Base-by-base conservation (phyloP, 2,113 vertebrate species). In the Hymenochirus boettgeri region DNA sequence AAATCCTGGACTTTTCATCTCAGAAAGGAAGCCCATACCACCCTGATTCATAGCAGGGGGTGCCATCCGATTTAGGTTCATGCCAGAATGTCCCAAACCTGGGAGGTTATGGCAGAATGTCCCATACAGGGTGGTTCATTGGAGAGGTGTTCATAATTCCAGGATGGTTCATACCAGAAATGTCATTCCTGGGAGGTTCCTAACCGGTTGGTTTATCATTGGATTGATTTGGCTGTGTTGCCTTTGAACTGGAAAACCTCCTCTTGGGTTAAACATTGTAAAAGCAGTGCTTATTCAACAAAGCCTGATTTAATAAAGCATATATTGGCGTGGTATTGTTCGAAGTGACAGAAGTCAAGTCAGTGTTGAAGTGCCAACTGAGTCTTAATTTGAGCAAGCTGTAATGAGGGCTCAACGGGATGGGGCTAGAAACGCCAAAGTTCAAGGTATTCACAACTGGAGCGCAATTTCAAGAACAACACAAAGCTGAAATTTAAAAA, bases 401-500 rank as follows among this genome's bases (percentile, higher is more conserved):
- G 86, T 71, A 95, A 84, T 89, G 90, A 75, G 90, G 89, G 83
- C 90, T 88, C 74, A 82, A 84, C 77, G 93, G 83, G 73, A 91
- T 60, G 31, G 86, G 86, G 82, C 80, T 80, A 74, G 86, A 83
- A 87, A 91, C 80, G 79, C 80, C 90, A 80, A 87, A 86, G 83
- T 80, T 88, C 89, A 85, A 85, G 83, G 85, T 82, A 83, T 90
- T 86, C 84, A 88, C 86, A 84, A 92, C 82, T 83, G 87, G 84
- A 78, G 86, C 82, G 80, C 84, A 89, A 89, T 79, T 86, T 89
- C 90, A 80, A 91, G 85, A 88, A 82, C 80, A 93, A 93, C 77
- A 91, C 88, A 95, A 91, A 90, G 92, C 94, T 97, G 91, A 85
- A 89, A 96, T 86, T 89, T 92, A 91, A 94, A n/a, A 90, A 93